A percentile compares a stretch with the other conserved stretches of the same genome.
These are phyloP conservation scores for Spea multiplicata DNA, from an alignment of 2,113 vertebrate species.

Conservation along the genomic window DNA sequence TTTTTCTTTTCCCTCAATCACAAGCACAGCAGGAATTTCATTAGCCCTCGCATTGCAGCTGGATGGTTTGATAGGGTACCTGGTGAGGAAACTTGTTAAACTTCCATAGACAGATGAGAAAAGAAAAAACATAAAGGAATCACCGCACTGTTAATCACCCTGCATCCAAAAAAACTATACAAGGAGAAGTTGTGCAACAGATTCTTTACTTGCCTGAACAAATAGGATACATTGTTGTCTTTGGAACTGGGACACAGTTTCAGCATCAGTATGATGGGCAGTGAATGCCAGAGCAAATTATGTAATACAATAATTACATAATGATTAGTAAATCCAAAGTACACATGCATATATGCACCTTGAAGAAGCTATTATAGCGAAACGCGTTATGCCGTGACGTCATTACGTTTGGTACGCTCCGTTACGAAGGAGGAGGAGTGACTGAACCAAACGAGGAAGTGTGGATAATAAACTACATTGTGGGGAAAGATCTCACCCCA, in stretches of 20 bases:
- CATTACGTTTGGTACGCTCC: too few relatives aligned
- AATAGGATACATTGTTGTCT: background rate
- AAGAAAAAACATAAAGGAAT: background rate
- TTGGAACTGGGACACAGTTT: background rate
- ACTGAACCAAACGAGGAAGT: too few relatives aligned
- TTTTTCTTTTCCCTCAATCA: constrained; percentile 25
- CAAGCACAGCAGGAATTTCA: constrained; percentile 37
- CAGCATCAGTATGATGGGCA: too few relatives aligned
- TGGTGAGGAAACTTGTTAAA: constrained; percentile 34
- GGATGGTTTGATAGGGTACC: constrained; percentile 29
- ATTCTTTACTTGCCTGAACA: background rate
- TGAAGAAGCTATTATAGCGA: too few relatives aligned
- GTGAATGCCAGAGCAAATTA: too few relatives aligned
- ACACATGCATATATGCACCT: too few relatives aligned
- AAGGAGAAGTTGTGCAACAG: background rate
- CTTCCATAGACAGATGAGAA: background rate
- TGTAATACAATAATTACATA: too few relatives aligned
- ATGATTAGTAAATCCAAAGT: too few relatives aligned
- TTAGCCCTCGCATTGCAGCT: constrained; percentile 21
- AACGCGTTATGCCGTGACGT: too few relatives aligned
- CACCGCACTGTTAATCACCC: constrained; percentile 6
- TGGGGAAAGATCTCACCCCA: too few relatives aligned
- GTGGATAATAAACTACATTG: too few relatives aligned
- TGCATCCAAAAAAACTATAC: background rate
- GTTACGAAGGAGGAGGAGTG: too few relatives aligned